Evolutionary conservation across 2,113 vertebrate genomes (phyloP), one percentile per base, ranked within the genome.

Genomic region (Piaya cayana): DNA sequence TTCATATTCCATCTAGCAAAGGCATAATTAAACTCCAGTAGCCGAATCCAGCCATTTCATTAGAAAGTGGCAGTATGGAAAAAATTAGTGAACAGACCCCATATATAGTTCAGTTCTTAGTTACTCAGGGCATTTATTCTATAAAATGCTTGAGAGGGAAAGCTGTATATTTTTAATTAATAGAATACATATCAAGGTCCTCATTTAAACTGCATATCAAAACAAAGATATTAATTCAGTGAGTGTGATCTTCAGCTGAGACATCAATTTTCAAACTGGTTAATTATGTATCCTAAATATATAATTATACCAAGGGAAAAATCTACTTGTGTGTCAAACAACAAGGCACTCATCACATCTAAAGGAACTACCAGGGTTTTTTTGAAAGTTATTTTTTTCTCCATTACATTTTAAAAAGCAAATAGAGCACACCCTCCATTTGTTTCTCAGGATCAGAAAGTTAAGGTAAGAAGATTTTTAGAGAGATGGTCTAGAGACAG

Each of bases 241-340:
- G 37, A 62, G 29, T 37, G 29, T 39, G 50, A 79, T 93, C 43
- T 79, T 87, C 71, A 83, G 11, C 20, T 86, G 70, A 93, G 78
- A 71, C 60, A 84, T 84, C 62, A 84, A 58, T 95, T 93, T 93
- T 86, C 74, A 93, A 92, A 89, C 64, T 78, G 15, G 53, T 86
- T 85, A 96, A 92, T 82, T 95, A 82, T 30, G n/a, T 81, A 27
- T 63, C 60, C 91, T 81, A 93, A 90, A 69, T 69, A 91, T 10
- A 21, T 76, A 92, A 93, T 64, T 91, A 87, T 59, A 87, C 47
- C 36, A 77, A 77, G 43, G 15, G 19, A n/a, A 82, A 87, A 55
- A 45, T 86, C 32, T 88, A 16, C 11, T 56, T 63, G 15, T 87
- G 47, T 70, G 56, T 80, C 59, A 93, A 30, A 95, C 90, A 91